A percentile compares a stretch with the other conserved stretches of the same genome.
phyloP scores from a whole-genome alignment of 2,113 vertebrate genomes.

The Dissostichus mawsoni region DNA sequence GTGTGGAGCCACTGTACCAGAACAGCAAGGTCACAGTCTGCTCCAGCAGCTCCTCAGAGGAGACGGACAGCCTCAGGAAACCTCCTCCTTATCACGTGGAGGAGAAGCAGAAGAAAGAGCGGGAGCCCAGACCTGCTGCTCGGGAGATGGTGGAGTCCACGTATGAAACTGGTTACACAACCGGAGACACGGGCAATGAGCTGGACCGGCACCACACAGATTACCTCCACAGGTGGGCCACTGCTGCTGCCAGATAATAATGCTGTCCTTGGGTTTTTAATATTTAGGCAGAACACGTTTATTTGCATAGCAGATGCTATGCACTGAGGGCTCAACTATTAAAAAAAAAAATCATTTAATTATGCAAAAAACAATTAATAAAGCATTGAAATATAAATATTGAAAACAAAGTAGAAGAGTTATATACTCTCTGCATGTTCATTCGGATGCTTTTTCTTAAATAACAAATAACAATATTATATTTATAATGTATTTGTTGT shows the following conservation, averaged over 20 bases:
- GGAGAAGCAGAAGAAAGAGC: conserved; percentile 35
- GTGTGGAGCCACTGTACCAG: conserved; percentile 49
- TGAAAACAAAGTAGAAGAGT: not conserved
- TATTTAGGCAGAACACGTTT: not conserved
- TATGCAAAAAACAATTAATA: not conserved
- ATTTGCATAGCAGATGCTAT: not conserved
- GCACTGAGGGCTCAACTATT: not conserved
- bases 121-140: conserved; percentile 8
- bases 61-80: conserved; percentile 58
- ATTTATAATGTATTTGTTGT: not conserved
- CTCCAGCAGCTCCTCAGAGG: conserved; percentile 75
- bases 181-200: conserved; percentile 85
- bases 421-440: not conserved
- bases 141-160: conserved; percentile 78
- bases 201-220: conserved; percentile 69
- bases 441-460: not conserved
- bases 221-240: conserved; percentile 80
- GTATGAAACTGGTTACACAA: conserved; percentile 87
- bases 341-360: not conserved
- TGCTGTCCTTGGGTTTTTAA: not conserved
- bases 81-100: conserved; percentile 37
- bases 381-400: not conserved
- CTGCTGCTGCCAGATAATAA: not conserved
- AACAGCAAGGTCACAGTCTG: conserved; percentile 34
- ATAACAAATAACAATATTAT: not conserved